Percentiles rank a stretch among this genome's conserved stretches.
Conservation (phyloP, 2,113 vertebrate genomes). For the Stomatorhinus ivindoensis region DNA sequence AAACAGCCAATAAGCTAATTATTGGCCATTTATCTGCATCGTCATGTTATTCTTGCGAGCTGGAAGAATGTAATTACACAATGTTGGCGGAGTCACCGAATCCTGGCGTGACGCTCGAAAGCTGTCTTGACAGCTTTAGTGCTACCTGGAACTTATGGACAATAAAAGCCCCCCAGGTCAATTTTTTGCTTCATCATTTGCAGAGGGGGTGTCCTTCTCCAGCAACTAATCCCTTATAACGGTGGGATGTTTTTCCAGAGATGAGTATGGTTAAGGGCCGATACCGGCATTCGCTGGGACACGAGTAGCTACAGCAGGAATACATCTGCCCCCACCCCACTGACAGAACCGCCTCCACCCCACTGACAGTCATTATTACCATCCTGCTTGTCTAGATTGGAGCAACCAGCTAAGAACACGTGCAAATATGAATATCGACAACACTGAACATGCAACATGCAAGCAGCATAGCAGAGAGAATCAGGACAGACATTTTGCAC, state of each 20-base stretch:
- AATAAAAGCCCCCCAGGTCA: background rate
- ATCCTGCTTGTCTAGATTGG: background rate
- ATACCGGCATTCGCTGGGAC: background rate
- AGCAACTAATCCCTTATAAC: background rate
- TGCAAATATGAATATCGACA: background rate
- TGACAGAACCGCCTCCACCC: too few species aligned
- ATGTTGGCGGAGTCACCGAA: background rate
- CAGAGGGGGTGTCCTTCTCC: background rate
- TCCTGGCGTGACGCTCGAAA: background rate
- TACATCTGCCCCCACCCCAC: background rate
- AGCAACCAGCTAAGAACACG: background rate
- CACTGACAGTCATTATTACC: background rate
- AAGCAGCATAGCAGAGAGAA: background rate
- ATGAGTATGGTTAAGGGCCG: background rate
- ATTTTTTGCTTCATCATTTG: background rate
- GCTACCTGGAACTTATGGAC: background rate
- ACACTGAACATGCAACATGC: background rate
- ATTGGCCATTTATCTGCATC: background rate
- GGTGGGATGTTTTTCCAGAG: background rate
- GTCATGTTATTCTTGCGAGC: background rate
- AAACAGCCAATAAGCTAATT: background rate
- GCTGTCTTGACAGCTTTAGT: background rate
- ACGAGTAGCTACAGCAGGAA: background rate
- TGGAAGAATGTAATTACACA: background rate
- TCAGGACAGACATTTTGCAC: background rate